Evolutionary conservation across 2,888 invertebrate genomes (phyloP).

Genomic region (Cantharis flavilabris): DNA sequence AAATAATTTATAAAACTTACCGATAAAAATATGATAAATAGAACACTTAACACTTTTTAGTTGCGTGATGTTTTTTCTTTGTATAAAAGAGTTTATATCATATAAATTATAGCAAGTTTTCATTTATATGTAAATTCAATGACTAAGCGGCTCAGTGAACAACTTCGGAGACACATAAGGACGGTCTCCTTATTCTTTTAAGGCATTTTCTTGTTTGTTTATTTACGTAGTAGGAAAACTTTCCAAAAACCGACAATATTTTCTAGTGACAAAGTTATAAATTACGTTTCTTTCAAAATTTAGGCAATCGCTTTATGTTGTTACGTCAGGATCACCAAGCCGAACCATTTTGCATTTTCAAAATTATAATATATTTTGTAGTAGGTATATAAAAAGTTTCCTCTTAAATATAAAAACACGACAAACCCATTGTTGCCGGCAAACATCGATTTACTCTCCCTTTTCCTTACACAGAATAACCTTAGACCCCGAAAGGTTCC

Average conservation of each 20-base stretch:
- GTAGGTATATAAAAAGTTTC: not conserved
- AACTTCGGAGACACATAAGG: constrained; percentile 25
- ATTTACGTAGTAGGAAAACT: not conserved
- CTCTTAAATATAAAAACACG: not conserved
- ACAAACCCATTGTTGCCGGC: not conserved
- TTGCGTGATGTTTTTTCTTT: constrained; percentile 23
- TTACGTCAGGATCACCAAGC: not conserved
- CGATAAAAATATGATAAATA: constrained; percentile 23
- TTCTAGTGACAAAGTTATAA: constrained; percentile 13
- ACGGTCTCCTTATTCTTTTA: constrained; percentile 20
- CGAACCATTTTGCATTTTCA: not conserved
- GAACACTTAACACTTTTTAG: constrained; percentile 24
- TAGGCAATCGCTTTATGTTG: constrained; percentile 15
- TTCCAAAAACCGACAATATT: constrained; percentile 4
- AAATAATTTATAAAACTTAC: not conserved
- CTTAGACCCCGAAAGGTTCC: too few species aligned
- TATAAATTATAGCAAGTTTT: constrained; percentile 45
- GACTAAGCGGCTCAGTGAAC: constrained; percentile 31
- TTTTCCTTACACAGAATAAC: too few species aligned
- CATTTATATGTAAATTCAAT: constrained; percentile 51
- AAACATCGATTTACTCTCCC: too few species aligned
- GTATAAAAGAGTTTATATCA: constrained; percentile 29
- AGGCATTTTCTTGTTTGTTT: not conserved
- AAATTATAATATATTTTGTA: not conserved
- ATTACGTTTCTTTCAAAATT: constrained; percentile 8